phyloP scores from a whole-genome alignment of 2,888 invertebrate species.

The Onthophagus sagittarius region DNA sequence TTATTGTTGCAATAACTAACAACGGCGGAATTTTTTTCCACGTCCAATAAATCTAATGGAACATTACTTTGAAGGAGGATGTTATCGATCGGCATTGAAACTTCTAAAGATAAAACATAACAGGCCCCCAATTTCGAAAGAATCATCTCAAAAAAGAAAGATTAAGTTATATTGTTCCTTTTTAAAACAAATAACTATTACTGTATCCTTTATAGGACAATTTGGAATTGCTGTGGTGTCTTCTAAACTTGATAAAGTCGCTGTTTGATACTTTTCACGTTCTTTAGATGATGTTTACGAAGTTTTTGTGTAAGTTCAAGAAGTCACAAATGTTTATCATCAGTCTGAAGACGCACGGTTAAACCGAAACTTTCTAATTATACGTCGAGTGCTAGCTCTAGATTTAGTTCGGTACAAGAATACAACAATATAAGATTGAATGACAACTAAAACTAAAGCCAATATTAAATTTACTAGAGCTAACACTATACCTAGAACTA shows the following conservation, averaged over 20 bases:
- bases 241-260: conserved; percentile 57
- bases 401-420: too few species aligned
- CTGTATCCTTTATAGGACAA: conserved; percentile 78
- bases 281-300: too few species aligned
- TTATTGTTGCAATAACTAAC: conserved; percentile 69
- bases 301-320: too few species aligned
- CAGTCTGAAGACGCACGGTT: too few species aligned
- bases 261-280: conserved; percentile 73
- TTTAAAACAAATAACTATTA: conserved; percentile 40
- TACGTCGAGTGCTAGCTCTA: too few species aligned
- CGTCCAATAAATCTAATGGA: conserved; percentile 70
- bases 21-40: conserved; percentile 78
- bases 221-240: conserved; percentile 75
- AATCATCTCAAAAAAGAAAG: conserved; percentile 50
- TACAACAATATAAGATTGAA: too few species aligned
- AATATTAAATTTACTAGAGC: too few species aligned
- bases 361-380: too few species aligned
- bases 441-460: too few species aligned
- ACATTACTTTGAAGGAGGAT: conserved; percentile 77
- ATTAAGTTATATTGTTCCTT: conserved; percentile 1
- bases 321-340: too few species aligned
- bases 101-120: conserved; percentile 72
- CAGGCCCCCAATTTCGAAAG: conserved; percentile 66
- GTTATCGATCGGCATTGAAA: conserved; percentile 77
- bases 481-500: too few species aligned